phyloP scores from a whole-genome alignment of 92 coral and sea anemone species.

The Pocillopora meandrina region DNA sequence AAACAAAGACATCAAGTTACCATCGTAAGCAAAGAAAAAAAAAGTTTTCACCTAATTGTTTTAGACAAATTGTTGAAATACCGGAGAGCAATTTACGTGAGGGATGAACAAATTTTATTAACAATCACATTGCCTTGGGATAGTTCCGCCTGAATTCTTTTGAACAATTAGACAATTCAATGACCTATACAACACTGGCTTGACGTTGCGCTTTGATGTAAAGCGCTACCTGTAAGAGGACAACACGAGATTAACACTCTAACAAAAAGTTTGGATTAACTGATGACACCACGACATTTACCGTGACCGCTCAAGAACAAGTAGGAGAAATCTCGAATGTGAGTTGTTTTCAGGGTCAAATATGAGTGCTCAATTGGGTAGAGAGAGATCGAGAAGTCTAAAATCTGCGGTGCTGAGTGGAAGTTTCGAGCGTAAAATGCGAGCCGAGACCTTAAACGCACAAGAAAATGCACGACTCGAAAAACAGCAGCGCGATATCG shows the following conservation, averaged over 20 bases:
- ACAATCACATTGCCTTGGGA: conserved; percentile 3
- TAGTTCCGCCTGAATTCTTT: conserved; percentile 4
- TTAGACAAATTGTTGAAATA: background rate
- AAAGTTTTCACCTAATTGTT: background rate
- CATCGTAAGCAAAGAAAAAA: background rate
- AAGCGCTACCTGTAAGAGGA: background rate
- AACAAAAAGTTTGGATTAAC: background rate
- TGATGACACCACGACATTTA: background rate
- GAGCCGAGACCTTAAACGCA: conserved; percentile 38
- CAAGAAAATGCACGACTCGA: conserved; percentile 35
- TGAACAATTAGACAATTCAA: background rate
- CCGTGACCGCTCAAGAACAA: background rate
- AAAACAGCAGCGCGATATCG: conserved; percentile 34
- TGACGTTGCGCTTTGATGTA: background rate
- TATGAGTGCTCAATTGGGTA: background rate
- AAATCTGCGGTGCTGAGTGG: conserved; percentile 5
- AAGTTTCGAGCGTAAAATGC: conserved; percentile 29
- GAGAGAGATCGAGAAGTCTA: no score
- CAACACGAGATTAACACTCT: background rate
- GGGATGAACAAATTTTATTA: background rate
- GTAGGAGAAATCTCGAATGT: background rate
- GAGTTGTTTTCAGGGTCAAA: background rate
- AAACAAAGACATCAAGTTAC: background rate
- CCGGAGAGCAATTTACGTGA: background rate
- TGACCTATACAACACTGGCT: conserved; percentile 8